Evolutionary conservation across 2,888 invertebrate species (phyloP), one percentile per base, ranked within the genome.

Genomic region (Orchestes rusci): DNA sequence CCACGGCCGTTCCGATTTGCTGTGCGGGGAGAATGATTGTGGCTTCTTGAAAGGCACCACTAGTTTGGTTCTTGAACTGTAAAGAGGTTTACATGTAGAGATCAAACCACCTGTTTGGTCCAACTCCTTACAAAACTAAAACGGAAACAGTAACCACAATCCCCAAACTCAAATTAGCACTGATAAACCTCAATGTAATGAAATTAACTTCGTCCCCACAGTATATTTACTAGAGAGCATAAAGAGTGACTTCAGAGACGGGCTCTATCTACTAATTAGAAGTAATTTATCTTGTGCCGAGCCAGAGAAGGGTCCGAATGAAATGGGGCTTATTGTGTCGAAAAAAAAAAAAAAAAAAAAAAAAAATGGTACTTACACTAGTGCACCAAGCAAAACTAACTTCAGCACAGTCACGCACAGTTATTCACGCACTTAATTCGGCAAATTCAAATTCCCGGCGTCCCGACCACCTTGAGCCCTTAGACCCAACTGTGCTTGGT

Each of bases 1-100:
- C 80, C 73, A 85, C 84, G 63, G 84, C 81, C 62, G 79, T 73
- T 63, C 84, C 79, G 61, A 84, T 76, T 60, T 86, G 77, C 70
- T 85, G 80, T 73, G 83, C 83, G 63, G 85, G 82, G 75, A 87
- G 82, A 79, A 87, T 80, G 69, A 68, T 70, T 68, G 59, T 67
- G 64, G 64, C 59, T 43, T 43, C 50, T 39, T 39, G 30, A 18
- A 32, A 17, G 33, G n/a, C n/a, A n/a, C n/a, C n/a, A n/a, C n/a
- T n/a, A 18, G 32, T 27, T 30, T 32, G 35, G n/a, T n/a, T n/a
- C n/a, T n/a, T n/a, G n/a, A n/a, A n/a, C n/a, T n/a, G n/a, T n/a
- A n/a, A n/a, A n/a, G n/a, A n/a, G n/a, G n/a, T n/a, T n/a, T n/a
- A n/a, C n/a, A n/a, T n/a, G n/a, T n/a, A n/a, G n/a, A n/a, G n/a